These are phyloP conservation scores for Urechis unicinctus DNA, from an alignment of 2,888 invertebrate species.

Conservation along the genomic window DNA sequence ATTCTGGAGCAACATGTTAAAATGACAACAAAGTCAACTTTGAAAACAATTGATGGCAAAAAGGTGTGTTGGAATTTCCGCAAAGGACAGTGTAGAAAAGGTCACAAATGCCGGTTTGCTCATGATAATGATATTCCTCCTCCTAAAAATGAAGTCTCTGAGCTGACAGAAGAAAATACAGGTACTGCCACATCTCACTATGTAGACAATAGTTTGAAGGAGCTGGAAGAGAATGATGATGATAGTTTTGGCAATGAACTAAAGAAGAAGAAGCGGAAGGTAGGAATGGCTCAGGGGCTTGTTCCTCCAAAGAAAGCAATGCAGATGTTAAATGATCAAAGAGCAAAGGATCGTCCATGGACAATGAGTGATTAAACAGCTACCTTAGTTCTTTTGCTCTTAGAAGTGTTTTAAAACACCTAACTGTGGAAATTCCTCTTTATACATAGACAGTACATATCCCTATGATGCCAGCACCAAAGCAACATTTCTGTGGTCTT, in stretches of 20 bases:
- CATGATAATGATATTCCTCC: constrained; percentile 68
- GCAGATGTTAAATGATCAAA: constrained; percentile 12
- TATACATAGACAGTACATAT: too few species aligned
- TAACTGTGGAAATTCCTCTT: too few species aligned
- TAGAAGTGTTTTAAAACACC: too few species aligned
- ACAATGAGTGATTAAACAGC: constrained; percentile 14
- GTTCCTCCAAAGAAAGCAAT: not conserved
- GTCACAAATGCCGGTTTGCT: constrained; percentile 84
- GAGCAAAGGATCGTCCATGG: constrained; percentile 41
- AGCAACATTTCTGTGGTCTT: too few species aligned
- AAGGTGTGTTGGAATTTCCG: constrained; percentile 87
- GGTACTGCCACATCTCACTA: not conserved
- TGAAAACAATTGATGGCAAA: constrained; percentile 62
- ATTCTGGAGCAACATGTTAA: constrained; percentile 85
- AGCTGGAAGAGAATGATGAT: constrained; percentile 29
- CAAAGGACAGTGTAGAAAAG: constrained; percentile 82
- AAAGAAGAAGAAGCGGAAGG: constrained; percentile 69
- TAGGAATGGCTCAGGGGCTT: constrained; percentile 14
- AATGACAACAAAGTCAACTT: constrained; percentile 61
- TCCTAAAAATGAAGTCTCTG: too few species aligned
- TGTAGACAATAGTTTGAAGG: not conserved
- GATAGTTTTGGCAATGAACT: constrained; percentile 53
- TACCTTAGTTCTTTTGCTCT: too few species aligned
- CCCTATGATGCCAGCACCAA: too few species aligned
- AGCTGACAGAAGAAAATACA: not conserved